Base-by-base conservation (phyloP, 2,797 vertebrate genomes). In the Acrossocheilus fasciatus region DNA sequence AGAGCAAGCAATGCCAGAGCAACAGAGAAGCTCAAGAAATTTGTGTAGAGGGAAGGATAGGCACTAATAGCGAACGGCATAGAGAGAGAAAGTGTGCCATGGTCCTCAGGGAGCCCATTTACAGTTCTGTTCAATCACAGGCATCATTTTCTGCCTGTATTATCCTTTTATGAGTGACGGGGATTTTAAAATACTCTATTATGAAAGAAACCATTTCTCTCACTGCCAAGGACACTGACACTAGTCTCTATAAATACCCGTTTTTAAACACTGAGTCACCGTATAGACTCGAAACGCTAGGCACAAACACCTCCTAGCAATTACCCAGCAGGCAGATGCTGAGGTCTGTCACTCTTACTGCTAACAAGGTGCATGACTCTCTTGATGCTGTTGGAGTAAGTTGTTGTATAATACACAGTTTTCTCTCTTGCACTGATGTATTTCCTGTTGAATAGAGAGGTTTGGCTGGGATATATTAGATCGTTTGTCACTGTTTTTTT, bases 161-260 rank as follows among this genome's bases (percentile, higher is more conserved):
- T 77, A 85, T 79, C 84, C 50, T 72, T 72, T 80, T 59, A 85
- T 79, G 66, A 85, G 66, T 85, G 84, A 80, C 26, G 0, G 62
- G 34, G 52, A 79, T 85, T 85, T 85, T 80, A 85, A 72, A 80
- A 85, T 34, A 72, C 64, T 69, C 76, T 59, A 79, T 85, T n/a
- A 62, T 80, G 18, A 43, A 70, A 54, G 2, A 69, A 62, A 36
- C 4, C 12, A 10, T 75, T 80, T 59, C 3, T 18, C 50, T 72
- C 66, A 4, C 52, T 23, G 26, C 52, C 76, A 85, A 85, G 84
- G 41, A 85, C 76, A 70, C 75, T 17, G 50, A 43, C 74, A 78
- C 47, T 70, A 18, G n/a, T 79, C 64, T 54, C 75, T 85, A 80
- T 79, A 72, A 79, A 85, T 78, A 77, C 82, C 23, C 18, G 1